Conservation (phyloP, 2,113 vertebrate genomes). For the Cottus gobio region DNA sequence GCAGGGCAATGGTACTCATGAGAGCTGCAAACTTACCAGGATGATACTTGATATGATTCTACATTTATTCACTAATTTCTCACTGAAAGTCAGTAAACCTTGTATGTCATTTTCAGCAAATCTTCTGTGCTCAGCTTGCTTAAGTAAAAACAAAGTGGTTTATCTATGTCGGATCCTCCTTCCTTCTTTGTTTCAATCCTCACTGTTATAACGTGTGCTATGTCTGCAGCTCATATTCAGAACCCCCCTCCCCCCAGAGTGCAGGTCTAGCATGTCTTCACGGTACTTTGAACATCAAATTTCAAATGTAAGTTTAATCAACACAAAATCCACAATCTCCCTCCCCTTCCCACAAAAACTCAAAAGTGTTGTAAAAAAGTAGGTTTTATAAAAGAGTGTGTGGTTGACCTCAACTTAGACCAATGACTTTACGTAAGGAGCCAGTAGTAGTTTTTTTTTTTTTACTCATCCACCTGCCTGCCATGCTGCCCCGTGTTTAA, state of each 20-base stretch:
- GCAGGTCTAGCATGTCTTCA: too few relatives aligned
- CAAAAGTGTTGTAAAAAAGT: too few relatives aligned
- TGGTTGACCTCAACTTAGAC: too few relatives aligned
- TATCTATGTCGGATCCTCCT: slow-evolving; percentile 54
- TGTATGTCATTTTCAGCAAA: slow-evolving; percentile 71
- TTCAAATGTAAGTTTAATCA: too few relatives aligned
- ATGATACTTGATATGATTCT: slow-evolving; percentile 60
- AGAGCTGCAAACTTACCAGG: slow-evolving; percentile 34
- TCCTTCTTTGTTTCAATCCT: slow-evolving; percentile 14
- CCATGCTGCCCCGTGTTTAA: too few relatives aligned
- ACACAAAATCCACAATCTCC: too few relatives aligned
- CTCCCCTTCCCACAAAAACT: too few relatives aligned
- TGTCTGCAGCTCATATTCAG: neutral
- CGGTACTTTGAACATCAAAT: too few relatives aligned
- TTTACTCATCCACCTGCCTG: too few relatives aligned
- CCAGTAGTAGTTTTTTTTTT: too few relatives aligned
- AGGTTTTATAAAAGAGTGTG: too few relatives aligned
- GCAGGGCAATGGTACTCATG: slow-evolving; percentile 27
- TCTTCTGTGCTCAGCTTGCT: slow-evolving; percentile 77
- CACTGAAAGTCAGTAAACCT: slow-evolving; percentile 65
- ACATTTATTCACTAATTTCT: slow-evolving; percentile 66
- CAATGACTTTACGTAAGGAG: too few relatives aligned
- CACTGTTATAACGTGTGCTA: slow-evolving; percentile 1
- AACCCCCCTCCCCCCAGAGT: neutral
- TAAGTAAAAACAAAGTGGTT: slow-evolving; percentile 74